Conservation (phyloP, 1,140 invertebrate genomes). For the Drosophila eugracilis region DNA sequence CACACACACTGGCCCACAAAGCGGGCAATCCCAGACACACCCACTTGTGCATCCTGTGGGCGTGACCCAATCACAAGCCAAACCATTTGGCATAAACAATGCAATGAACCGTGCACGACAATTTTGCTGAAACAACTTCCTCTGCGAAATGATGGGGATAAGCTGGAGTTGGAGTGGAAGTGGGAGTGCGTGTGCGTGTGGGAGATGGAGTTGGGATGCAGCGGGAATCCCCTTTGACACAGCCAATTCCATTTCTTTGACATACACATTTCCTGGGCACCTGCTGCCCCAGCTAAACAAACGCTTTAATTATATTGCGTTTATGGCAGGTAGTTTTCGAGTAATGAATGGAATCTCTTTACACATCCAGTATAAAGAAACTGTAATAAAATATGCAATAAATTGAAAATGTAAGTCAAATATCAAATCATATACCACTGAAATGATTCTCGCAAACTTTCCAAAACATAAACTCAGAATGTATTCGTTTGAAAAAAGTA, state of each 20-base stretch:
- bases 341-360: not conserved
- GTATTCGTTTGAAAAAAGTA: constrained; percentile 14
- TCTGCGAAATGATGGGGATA: constrained; percentile 31
- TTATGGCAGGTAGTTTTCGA: constrained; percentile 21
- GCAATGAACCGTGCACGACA: constrained; percentile 63
- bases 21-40: not conserved
- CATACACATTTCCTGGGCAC: constrained; percentile 35
- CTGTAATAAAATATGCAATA: too few relatives aligned
- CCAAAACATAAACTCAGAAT: not conserved
- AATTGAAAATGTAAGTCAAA: too few relatives aligned
- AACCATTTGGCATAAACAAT: constrained; percentile 71
- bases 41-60: constrained; percentile 34
- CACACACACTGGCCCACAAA: not conserved
- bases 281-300: constrained; percentile 28
- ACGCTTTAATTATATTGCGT: constrained; percentile 25
- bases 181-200: too few relatives aligned
- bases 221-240: constrained; percentile 30
- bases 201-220: not conserved
- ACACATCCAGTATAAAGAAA: too few relatives aligned
- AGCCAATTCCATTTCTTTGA: constrained; percentile 64
- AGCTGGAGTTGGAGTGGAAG: not conserved
- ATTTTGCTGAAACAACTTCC: constrained; percentile 62
- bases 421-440: too few relatives aligned
- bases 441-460: too few relatives aligned
- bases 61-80: constrained; percentile 50